Evolutionary conservation across 2,113 vertebrate genomes (phyloP).

Genomic region (Oncorhynchus masou): DNA sequence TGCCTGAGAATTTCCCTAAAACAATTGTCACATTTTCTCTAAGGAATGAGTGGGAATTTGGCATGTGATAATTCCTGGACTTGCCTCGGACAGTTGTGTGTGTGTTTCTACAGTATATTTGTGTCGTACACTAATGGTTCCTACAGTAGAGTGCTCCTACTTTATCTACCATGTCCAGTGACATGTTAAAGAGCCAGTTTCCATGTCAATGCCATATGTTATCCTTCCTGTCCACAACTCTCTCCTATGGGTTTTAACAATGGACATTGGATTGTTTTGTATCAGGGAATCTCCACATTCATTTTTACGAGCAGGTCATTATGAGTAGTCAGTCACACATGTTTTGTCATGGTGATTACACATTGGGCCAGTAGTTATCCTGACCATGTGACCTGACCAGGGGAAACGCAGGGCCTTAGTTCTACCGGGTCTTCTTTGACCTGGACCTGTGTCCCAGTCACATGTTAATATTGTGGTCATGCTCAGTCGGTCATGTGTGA

Average conservation of each 20-base stretch:
- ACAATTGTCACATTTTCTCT: slow-evolving; percentile 50
- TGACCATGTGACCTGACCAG: too few species aligned
- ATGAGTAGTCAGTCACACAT: too few species aligned
- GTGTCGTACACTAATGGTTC: background rate
- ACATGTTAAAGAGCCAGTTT: slow-evolving; percentile 20
- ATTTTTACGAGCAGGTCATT: too few species aligned
- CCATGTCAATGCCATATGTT: slow-evolving; percentile 1
- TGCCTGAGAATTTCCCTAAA: slow-evolving; percentile 44
- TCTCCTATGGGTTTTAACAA: background rate
- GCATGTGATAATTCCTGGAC: slow-evolving; percentile 27
- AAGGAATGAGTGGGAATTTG: slow-evolving; percentile 31
- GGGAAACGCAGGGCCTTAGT: too few species aligned
- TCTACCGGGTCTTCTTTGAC: too few species aligned
- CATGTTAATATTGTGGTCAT: background rate
- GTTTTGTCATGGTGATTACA: too few species aligned
- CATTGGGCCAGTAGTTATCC: too few species aligned
- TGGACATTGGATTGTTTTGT: background rate
- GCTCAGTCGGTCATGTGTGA: background rate
- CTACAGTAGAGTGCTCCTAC: slow-evolving; percentile 15
- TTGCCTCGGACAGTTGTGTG: slow-evolving; percentile 1
- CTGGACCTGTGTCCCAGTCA: too few species aligned
- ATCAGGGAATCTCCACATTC: too few species aligned
- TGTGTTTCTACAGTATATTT: background rate
- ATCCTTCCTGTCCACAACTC: slow-evolving; percentile 6
- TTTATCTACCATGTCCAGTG: slow-evolving; percentile 12